Percentiles rank a stretch among this genome's conserved stretches.
These are phyloP conservation scores for Struthidea cinerea DNA, from an alignment of 2,113 vertebrate species.

Conservation along the genomic window DNA sequence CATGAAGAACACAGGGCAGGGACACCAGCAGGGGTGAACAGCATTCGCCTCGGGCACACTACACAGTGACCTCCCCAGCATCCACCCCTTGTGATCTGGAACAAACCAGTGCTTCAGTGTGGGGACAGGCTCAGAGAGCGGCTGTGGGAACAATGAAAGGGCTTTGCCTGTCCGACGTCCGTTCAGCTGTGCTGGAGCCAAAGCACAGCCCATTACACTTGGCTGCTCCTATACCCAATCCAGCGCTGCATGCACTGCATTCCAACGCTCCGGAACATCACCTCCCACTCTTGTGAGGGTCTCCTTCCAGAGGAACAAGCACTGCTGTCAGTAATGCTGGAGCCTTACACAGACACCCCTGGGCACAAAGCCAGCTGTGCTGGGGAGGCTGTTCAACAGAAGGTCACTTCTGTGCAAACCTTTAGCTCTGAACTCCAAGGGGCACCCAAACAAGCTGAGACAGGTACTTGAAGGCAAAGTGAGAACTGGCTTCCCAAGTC, in stretches of 20 bases:
- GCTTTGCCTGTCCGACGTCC: accelerated
- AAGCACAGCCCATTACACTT: neutral
- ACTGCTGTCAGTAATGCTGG: neutral
- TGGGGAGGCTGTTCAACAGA: neutral
- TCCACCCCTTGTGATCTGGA: neutral
- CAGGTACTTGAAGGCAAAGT: neutral
- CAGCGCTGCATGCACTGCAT: accelerated
- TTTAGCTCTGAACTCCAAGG: neutral
- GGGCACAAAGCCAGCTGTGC: neutral
- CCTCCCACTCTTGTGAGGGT: neutral
- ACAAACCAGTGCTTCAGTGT: neutral
- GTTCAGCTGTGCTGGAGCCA: neutral
- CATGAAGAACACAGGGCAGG: accelerated
- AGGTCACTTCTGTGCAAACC: neutral
- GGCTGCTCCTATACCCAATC: neutral
- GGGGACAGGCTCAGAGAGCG: neutral
- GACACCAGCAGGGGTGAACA: neutral
- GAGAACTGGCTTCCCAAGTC: neutral
- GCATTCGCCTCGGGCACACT: neutral
- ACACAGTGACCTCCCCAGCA: neutral
- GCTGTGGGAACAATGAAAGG: neutral
- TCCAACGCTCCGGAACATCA: neutral
- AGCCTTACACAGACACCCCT: neutral
- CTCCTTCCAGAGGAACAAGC: neutral
- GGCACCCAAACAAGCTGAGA: neutral